A percentile compares a stretch with the other conserved stretches of the same genome.
These are phyloP conservation scores for Tetropium fuscum DNA, from an alignment of 2,888 invertebrate species.

Conservation along the genomic window DNA sequence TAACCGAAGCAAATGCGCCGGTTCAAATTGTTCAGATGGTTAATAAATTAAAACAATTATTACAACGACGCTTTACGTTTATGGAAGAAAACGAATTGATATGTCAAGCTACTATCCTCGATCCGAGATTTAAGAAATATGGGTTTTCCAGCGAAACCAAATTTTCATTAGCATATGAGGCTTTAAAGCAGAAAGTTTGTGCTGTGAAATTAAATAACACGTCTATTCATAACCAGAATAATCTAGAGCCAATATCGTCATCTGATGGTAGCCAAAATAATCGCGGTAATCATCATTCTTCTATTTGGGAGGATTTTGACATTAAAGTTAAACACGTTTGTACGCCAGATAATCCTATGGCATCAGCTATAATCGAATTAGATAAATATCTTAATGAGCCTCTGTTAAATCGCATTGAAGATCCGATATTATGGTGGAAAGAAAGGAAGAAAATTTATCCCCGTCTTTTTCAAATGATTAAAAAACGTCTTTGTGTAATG, in stretches of 20 bases:
- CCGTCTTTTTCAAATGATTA: background rate
- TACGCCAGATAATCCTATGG: background rate
- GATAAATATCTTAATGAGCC: conserved; percentile 13
- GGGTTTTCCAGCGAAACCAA: conserved; percentile 17
- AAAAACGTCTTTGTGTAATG: conserved; percentile 4
- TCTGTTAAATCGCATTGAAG: background rate
- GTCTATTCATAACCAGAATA: too few species aligned
- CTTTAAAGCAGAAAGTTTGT: conserved; percentile 6
- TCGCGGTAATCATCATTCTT: background rate
- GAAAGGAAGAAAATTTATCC: conserved; percentile 4
- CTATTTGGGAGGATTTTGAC: conserved; percentile 14
- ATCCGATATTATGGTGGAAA: conserved; percentile 12
- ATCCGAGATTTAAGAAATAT: conserved; percentile 25
- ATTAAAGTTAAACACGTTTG: background rate
- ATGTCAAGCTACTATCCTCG: conserved; percentile 19
- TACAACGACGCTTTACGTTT: conserved; percentile 3
- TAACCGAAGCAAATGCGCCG: too few species aligned
- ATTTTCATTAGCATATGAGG: conserved; percentile 5
- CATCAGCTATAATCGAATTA: conserved; percentile 8
- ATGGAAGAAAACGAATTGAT: conserved; percentile 21
- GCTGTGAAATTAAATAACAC: conserved; percentile 3
- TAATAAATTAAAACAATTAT: conserved; percentile 1
- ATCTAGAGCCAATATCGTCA: background rate
- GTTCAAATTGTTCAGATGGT: too few species aligned
- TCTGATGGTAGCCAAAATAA: background rate